Conservation (phyloP, 2,113 vertebrate species). For the Nanger granti region DNA sequence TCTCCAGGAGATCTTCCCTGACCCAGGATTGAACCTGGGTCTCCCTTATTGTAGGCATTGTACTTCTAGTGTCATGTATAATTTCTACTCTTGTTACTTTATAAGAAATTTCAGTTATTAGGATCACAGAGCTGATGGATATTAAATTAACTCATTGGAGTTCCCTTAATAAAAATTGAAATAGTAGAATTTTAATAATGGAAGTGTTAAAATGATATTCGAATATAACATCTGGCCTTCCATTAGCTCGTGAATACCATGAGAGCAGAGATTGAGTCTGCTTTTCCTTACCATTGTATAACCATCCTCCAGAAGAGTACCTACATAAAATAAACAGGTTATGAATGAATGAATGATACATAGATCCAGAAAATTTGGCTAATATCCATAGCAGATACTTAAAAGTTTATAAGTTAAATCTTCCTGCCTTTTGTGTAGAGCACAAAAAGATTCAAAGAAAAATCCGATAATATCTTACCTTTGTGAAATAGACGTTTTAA, state of each 20-base stretch:
- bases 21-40: not conserved
- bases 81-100: constrained; percentile 54
- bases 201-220: constrained; percentile 27
- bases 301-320: not conserved
- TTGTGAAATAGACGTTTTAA: not conserved
- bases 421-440: not conserved
- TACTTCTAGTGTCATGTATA: constrained; percentile 18
- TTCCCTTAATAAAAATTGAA: constrained; percentile 50
- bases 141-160: constrained; percentile 54
- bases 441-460: not conserved
- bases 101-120: constrained; percentile 51
- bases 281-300: not conserved
- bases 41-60: not conserved
- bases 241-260: not conserved
- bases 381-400: not conserved
- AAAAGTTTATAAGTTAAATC: not conserved
- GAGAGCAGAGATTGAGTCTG: not conserved
- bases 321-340: not conserved
- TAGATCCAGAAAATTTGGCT: not conserved
- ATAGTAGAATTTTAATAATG: constrained; percentile 31
- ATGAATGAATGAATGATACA: not conserved
- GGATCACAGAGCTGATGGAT: constrained; percentile 51
- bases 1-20: not conserved
- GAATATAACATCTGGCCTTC: not conserved
- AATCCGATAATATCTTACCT: not conserved